These are phyloP conservation scores for Oxycera nigricornis DNA, from an alignment of 2,888 invertebrate species.

Conservation along the genomic window DNA sequence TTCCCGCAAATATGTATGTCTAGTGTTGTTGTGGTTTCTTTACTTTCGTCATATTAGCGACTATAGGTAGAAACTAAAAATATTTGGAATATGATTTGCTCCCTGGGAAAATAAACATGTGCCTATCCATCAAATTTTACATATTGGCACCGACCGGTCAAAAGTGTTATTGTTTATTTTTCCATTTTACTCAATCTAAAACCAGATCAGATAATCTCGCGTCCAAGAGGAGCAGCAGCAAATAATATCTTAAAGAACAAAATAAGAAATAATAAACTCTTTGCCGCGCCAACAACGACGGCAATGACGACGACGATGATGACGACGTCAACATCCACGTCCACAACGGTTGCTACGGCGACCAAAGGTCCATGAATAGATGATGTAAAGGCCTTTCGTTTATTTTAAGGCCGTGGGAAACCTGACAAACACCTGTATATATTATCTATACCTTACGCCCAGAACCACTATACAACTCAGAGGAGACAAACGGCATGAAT, in stretches of 20 bases:
- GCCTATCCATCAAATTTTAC: slow-evolving; percentile 22
- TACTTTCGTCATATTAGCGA: too few relatives aligned
- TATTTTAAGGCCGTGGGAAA: slow-evolving; percentile 31
- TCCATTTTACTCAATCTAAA: slow-evolving; percentile 24
- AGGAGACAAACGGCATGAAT: not conserved
- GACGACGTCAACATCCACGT: not conserved
- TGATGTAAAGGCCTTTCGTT: slow-evolving; percentile 19
- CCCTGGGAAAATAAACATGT: slow-evolving; percentile 15
- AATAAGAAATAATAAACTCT: slow-evolving; percentile 21
- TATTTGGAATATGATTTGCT: not conserved
- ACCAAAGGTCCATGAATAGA: not conserved
- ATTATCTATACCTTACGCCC: not conserved
- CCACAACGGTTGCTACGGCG: not conserved
- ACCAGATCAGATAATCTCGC: slow-evolving; percentile 32
- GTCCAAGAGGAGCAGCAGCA: not conserved
- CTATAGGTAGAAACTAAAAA: too few relatives aligned
- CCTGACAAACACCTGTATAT: slow-evolving; percentile 23
- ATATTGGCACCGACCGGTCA: slow-evolving; percentile 14
- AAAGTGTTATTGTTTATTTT: not conserved
- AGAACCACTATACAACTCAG: not conserved
- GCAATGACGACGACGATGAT: not conserved
- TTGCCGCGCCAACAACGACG: not conserved
- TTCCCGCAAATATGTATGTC: too few relatives aligned
- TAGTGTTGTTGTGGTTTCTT: too few relatives aligned
- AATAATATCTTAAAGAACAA: not conserved